Evolutionary conservation across 1,140 invertebrate genomes (phyloP), one percentile per base, ranked within the genome.

Genomic region (Euschistus heros): DNA sequence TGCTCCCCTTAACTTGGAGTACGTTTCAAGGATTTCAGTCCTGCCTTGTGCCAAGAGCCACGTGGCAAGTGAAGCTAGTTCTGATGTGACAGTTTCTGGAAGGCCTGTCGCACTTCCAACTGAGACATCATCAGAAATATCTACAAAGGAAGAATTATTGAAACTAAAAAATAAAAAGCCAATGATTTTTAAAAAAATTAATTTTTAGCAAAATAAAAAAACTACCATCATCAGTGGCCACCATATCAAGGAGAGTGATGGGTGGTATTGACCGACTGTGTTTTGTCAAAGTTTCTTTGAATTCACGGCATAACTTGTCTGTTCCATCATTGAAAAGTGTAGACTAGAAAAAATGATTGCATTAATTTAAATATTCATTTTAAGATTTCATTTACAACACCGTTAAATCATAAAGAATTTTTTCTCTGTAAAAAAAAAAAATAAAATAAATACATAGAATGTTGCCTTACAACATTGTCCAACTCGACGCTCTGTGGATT

Each of bases 401-500:
- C 44, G n/a, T 46, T 46, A 46, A 13, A 46, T 46, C n/a, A 46
- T 46, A n/a, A n/a, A n/a, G n/a, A n/a, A n/a, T n/a, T n/a, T n/a
- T n/a, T n/a, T n/a, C n/a, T n/a, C n/a, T n/a, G n/a, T n/a, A n/a
- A n/a, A n/a, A n/a, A n/a, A n/a, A n/a, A n/a, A n/a, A n/a, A n/a
- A n/a, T n/a, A n/a, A n/a, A n/a, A n/a, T n/a, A n/a, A n/a, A n/a
- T n/a, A n/a, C n/a, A 4, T 30, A 30, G 7, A 30, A 4, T 30
- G 2, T 13, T 79, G 70, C 71, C 81, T 81, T 72, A 91, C 88
- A 61, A 97, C 87, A 79, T 96, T 95, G 73, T 94, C 89, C 61
- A 97, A 75, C 79, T 97, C 94, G 30, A 94, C 89, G 74, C 92
- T 94, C 73, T 92, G 89, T 2, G 91, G 90, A 77, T 95, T 95